A percentile compares a stretch with the other conserved stretches of the same genome.
phyloP scores from a whole-genome alignment of 2,113 vertebrate genomes.

The Thymallus thymallus region DNA sequence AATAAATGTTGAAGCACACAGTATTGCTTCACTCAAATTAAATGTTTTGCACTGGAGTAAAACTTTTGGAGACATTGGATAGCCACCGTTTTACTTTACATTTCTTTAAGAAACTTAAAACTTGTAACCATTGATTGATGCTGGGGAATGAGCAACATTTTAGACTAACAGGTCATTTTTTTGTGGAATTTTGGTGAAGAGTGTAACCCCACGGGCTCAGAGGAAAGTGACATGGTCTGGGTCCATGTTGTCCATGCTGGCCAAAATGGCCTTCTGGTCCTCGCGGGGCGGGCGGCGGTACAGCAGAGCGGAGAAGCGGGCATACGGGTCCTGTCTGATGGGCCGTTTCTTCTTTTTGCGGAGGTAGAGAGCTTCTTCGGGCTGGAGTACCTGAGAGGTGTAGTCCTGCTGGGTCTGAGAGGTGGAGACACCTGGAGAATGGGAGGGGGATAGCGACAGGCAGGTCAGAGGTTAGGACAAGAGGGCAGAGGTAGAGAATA shows the following conservation, averaged over 20 bases:
- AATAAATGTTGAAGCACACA: background rate
- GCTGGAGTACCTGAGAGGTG: constrained; percentile 96
- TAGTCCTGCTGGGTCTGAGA: constrained; percentile 98
- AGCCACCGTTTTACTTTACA: constrained; percentile 33
- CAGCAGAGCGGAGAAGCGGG: constrained; percentile 89
- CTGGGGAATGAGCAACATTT: constrained; percentile 5
- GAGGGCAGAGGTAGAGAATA: background rate
- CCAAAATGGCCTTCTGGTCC: constrained; percentile 97
- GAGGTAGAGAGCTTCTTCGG: constrained; percentile 98
- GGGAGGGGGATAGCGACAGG: constrained; percentile 21
- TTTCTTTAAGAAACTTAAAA: background rate
- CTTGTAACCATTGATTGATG: constrained; percentile 12
- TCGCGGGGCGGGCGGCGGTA: constrained; percentile 87
- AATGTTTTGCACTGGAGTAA: constrained; percentile 73
- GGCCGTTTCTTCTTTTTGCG: constrained; percentile 95
- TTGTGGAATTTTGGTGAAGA: constrained; percentile 28
- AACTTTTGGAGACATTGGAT: constrained; percentile 54
- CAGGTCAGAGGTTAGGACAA: constrained; percentile 2
- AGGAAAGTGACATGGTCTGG: constrained; percentile 73
- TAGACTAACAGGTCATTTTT: constrained; percentile 13
- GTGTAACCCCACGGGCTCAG: constrained; percentile 47
- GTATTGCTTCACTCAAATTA: background rate
- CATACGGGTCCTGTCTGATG: constrained; percentile 89
- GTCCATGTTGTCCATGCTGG: constrained; percentile 91
- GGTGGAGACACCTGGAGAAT: constrained; percentile 84